A percentile compares a stretch with the other conserved stretches of the same genome.
phyloP scores from a whole-genome alignment of 2,797 vertebrate genomes.

The Gambusia yucatana region DNA sequence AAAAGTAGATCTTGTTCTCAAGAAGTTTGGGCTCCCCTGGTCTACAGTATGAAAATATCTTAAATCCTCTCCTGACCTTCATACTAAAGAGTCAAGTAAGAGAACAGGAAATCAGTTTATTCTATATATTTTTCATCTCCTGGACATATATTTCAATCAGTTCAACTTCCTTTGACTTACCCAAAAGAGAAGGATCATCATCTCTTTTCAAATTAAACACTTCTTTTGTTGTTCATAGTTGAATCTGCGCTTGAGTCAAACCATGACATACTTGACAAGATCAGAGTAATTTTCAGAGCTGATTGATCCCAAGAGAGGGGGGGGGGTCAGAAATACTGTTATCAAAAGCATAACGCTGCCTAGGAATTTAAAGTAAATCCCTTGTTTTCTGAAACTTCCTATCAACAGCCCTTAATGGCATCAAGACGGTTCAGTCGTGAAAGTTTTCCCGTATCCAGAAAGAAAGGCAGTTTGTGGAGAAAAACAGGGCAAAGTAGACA shows the following conservation, averaged over 20 bases:
- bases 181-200: neutral
- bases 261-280: neutral
- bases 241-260: neutral
- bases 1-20: too few relatives aligned
- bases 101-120: neutral
- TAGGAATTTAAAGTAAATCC: neutral
- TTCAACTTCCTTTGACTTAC: neutral
- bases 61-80: neutral
- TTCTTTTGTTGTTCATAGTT: neutral
- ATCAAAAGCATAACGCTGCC: neutral
- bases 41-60: neutral
- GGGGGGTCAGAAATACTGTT: neutral
- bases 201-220: neutral
- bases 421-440: neutral
- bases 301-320: neutral
- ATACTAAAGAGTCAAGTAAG: neutral
- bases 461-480: neutral
- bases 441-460: neutral
- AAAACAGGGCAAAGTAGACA: neutral
- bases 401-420: neutral
- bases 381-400: neutral
- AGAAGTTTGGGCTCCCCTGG: too few relatives aligned
- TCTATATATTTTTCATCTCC: neutral
- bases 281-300: neutral
- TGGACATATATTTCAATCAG: neutral